Conservation (phyloP, 2,797 vertebrate species). For the Bovichtus variegatus region DNA sequence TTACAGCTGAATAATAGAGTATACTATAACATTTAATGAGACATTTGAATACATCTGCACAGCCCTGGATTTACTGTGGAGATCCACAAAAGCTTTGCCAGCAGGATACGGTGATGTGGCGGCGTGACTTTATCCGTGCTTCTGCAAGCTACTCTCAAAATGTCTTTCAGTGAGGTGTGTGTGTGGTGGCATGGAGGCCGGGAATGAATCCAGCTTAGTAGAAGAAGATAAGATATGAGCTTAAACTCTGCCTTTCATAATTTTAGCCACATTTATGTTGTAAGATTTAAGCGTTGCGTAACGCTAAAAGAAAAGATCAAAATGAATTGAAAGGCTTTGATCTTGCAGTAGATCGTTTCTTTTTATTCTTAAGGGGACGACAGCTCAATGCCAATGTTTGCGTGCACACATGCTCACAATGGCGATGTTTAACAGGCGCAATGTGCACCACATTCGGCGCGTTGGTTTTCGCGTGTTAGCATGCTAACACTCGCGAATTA, state of each 20-base stretch:
- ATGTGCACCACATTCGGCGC: not conserved
- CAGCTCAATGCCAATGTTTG: not conserved
- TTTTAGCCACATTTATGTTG: not conserved
- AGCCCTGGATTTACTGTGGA: slow-evolving; percentile 4
- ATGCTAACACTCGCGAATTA: not conserved
- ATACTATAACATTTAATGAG: slow-evolving; percentile 28
- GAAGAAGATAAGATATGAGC: slow-evolving; percentile 26
- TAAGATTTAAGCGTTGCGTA: too few relatives aligned
- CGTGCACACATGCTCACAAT: not conserved
- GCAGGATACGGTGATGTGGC: slow-evolving; percentile 17
- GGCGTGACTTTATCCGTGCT: slow-evolving; percentile 8
- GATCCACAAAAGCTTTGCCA: slow-evolving; percentile 13
- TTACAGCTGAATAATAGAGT: slow-evolving; percentile 36
- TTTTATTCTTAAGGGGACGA: not conserved
- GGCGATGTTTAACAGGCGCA: not conserved
- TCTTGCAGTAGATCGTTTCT: too few relatives aligned
- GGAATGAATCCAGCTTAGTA: slow-evolving; percentile 28
- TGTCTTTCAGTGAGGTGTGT: slow-evolving; percentile 18
- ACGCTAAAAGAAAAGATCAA: too few relatives aligned
- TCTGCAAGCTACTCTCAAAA: slow-evolving; percentile 11
- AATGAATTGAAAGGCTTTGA: not conserved
- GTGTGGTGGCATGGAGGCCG: slow-evolving; percentile 25
- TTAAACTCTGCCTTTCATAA: not conserved
- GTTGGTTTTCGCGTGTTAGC: not conserved
- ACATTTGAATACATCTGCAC: slow-evolving; percentile 24